phyloP scores from a whole-genome alignment of 2,888 invertebrate species.

The Orchesella flavescens region DNA sequence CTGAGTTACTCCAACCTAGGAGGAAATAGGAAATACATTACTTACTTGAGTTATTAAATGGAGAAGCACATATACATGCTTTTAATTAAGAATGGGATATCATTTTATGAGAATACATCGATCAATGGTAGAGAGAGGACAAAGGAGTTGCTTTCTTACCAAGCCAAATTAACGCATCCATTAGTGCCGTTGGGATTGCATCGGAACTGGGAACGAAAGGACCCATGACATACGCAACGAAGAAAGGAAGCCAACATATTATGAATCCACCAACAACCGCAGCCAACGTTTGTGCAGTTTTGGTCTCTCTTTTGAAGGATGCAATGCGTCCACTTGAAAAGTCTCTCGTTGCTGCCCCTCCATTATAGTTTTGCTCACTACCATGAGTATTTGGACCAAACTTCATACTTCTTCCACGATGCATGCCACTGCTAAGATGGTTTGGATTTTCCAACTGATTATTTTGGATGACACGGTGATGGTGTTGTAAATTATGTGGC shows the following conservation, averaged over 20 bases:
- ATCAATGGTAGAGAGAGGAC: too few species aligned
- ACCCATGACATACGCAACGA: slow-evolving; percentile 85
- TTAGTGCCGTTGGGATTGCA: slow-evolving; percentile 76
- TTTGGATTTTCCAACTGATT: slow-evolving; percentile 44
- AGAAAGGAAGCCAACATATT: slow-evolving; percentile 91
- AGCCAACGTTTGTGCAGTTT: slow-evolving; percentile 90
- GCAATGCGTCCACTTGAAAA: slow-evolving; percentile 72
- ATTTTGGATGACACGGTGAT: slow-evolving; percentile 36
- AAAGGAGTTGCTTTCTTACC: slow-evolving; percentile 74
- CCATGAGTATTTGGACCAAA: slow-evolving; percentile 50
- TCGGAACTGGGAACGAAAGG: slow-evolving; percentile 82
- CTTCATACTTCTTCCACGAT: slow-evolving; percentile 65
- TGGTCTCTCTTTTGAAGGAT: slow-evolving; percentile 83
- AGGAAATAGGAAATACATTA: too few species aligned
- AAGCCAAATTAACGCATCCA: slow-evolving; percentile 88
- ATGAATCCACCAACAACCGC: slow-evolving; percentile 91
- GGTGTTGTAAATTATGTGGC: slow-evolving; percentile 39
- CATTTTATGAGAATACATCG: too few species aligned
- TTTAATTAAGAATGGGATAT: too few species aligned
- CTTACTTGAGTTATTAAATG: neutral
- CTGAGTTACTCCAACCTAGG: slow-evolving; percentile 91
- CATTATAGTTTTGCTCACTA: slow-evolving; percentile 69
- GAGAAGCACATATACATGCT: too few species aligned
- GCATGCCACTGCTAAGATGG: slow-evolving; percentile 34
- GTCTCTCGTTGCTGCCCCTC: slow-evolving; percentile 62